Evolutionary conservation across 2,113 vertebrate genomes (phyloP).

Genomic region (Empidonax alnorum): DNA sequence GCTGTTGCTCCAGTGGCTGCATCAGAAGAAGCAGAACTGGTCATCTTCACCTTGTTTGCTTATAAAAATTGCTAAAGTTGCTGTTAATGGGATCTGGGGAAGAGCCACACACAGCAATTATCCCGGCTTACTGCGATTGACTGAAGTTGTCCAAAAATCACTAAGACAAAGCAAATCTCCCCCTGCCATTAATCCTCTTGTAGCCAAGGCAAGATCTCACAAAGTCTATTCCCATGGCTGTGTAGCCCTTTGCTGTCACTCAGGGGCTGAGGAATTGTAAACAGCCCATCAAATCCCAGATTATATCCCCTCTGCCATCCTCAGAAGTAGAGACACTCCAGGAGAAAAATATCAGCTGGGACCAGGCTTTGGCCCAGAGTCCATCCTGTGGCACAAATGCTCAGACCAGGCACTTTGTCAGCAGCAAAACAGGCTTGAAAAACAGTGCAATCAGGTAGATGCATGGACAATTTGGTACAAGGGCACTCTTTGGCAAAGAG

Average conservation of each 20-base stretch:
- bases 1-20: background rate
- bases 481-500: background rate
- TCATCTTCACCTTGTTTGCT: background rate
- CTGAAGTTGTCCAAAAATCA: constrained; percentile 2
- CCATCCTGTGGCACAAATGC: background rate
- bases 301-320: background rate
- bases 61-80: background rate
- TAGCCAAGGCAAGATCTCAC: background rate
- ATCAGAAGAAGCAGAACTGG: background rate
- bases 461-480: background rate
- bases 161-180: constrained; percentile 18
- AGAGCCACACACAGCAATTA: background rate
- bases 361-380: background rate
- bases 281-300: background rate
- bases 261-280: background rate
- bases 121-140: background rate
- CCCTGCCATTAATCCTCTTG: background rate
- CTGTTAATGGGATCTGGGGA: background rate
- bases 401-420: background rate
- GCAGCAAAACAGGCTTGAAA: background rate
- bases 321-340: background rate
- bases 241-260: background rate
- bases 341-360: background rate
- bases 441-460: background rate
- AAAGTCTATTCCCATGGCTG: background rate